Base-by-base conservation (phyloP, 2,797 vertebrate genomes). In the Tympanoctomys barrerae region DNA sequence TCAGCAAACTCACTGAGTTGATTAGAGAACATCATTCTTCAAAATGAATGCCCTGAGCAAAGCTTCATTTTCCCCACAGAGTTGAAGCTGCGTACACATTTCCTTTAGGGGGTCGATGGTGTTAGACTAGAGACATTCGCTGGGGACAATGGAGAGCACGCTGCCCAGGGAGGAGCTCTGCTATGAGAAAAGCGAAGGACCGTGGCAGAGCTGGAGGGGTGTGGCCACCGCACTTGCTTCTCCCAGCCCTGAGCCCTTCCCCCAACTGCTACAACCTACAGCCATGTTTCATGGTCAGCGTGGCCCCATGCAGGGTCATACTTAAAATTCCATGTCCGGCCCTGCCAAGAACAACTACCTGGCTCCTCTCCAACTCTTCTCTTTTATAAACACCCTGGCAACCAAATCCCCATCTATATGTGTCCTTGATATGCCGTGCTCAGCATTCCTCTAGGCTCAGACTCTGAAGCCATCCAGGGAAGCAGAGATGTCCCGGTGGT, bases 381-480 rank as follows among this genome's bases (percentile, higher is more conserved):
- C 18, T 54, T 75, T 81, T 46, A 42, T 49, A 87, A 90, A 70
- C 2, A 33, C 18, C 64, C 3, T 19, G 5, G 21, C 10, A 57
- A 7, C 4, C 39, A 19, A 42, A 87, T 66, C 24, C 28, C 4
- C 16, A 28, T 36, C 2, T 52, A 2, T 42, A 4, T 79, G 16
- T 31, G 26, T 87, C 36, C 39, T 87, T 79, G 85, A 52, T 59
- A 16, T 1, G 22, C 78, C 4, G 59, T 18, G 33, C n/a, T n/a
- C 87, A 10, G 7, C 85, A 24, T 80, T 94, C 94, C 36, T 70
- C 70, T 24, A 77, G 70, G 66, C 36, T 19, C 26, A 64, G 54
- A 86, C 71, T 39, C 64, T 73, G 80, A 57, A 54, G 92, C 68
- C n/a, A 39, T 87, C 79, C 36, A 78, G 64, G 52, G 52, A 88